Conservation (phyloP, 2,113 vertebrate species). For the Atractosteus spatula region DNA sequence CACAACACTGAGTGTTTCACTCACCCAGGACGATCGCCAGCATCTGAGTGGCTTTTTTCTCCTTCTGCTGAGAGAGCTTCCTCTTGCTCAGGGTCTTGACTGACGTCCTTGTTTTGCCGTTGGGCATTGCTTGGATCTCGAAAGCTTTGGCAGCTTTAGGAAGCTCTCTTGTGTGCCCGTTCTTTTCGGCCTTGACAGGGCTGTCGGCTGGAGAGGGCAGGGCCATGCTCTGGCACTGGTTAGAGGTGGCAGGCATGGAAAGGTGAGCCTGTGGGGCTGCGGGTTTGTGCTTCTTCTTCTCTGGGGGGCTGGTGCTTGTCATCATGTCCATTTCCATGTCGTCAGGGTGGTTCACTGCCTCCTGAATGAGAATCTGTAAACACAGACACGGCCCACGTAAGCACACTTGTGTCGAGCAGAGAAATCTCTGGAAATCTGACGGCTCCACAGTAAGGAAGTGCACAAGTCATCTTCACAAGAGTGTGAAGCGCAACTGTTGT, state of each 20-base stretch:
- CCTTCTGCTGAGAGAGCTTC: conserved; percentile 96
- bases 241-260: conserved; percentile 65
- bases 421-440: no score
- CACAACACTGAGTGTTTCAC: conserved; percentile 26
- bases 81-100: conserved; percentile 88
- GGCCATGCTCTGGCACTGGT: conserved; percentile 63
- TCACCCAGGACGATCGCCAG: conserved; percentile 95
- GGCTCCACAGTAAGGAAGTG: no score
- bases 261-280: conserved; percentile 67
- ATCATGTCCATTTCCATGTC: conserved; percentile 87
- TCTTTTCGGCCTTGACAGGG: conserved; percentile 75
- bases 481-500: no score
- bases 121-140: conserved; percentile 88
- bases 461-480: no score
- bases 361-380: conserved; percentile 77
- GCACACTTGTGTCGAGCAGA: neutral
- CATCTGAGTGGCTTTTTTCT: conserved; percentile 98
- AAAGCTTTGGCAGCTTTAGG: conserved; percentile 77
- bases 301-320: conserved; percentile 78
- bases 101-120: conserved; percentile 87
- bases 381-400: neutral
- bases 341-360: conserved; percentile 76
- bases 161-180: conserved; percentile 71
- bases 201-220: conserved; percentile 68
- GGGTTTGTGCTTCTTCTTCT: conserved; percentile 75